A percentile compares a stretch with the other conserved stretches of the same genome.
Conservation (phyloP, 1,140 invertebrate genomes). For the Macrostomum lignano region DNA sequence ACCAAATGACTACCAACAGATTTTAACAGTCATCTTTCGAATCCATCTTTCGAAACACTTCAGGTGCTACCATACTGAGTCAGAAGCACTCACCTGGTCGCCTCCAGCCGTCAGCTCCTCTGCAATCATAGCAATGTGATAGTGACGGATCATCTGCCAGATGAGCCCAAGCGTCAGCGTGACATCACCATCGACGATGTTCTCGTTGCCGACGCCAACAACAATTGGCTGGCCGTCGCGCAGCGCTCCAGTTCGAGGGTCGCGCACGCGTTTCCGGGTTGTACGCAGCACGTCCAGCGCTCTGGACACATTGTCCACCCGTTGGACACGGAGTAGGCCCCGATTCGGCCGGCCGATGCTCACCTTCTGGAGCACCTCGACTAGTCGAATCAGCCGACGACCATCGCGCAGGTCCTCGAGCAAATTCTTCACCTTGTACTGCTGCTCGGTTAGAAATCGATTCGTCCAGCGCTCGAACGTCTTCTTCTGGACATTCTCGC, state of each 20-base stretch:
- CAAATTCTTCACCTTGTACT: slow-evolving; percentile 68
- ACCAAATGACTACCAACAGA: no score
- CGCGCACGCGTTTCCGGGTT: slow-evolving; percentile 83
- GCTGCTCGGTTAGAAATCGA: slow-evolving; percentile 79
- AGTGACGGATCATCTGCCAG: slow-evolving; percentile 85
- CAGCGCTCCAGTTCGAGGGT: slow-evolving; percentile 89
- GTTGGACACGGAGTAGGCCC: slow-evolving; percentile 83
- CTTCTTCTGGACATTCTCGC: slow-evolving; percentile 98
- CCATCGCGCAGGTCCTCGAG: slow-evolving; percentile 90
- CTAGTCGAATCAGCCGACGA: slow-evolving; percentile 81
- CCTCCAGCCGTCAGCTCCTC: no score
- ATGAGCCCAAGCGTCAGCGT: slow-evolving; percentile 80
- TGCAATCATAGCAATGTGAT: no score
- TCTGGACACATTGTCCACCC: slow-evolving; percentile 97
- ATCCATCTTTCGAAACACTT: no score
- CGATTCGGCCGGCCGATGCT: slow-evolving; percentile 80
- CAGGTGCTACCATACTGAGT: no score
- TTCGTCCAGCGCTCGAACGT: slow-evolving; percentile 96
- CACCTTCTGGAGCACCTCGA: slow-evolving; percentile 95
- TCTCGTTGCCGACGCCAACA: slow-evolving; percentile 96
- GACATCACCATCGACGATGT: slow-evolving; percentile 83
- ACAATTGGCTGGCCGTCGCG: slow-evolving; percentile 91
- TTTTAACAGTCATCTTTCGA: no score
- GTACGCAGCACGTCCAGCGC: slow-evolving; percentile 84
- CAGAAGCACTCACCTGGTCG: no score